phyloP scores from a whole-genome alignment of 2,888 invertebrate species.

The Phortica okadai region DNA sequence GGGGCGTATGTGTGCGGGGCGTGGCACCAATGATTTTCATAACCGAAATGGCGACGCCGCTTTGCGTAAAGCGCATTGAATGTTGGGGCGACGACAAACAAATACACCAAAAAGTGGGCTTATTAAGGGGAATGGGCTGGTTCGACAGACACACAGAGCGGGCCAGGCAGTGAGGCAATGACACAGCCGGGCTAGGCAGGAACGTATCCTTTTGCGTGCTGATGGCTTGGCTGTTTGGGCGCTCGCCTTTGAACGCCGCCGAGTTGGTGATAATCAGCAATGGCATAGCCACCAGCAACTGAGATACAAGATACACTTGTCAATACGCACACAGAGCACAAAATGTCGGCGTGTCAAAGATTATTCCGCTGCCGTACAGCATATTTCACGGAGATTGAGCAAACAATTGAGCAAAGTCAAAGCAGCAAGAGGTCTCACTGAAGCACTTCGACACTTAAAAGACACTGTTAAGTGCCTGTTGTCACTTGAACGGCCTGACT shows the following conservation, averaged over 20 bases:
- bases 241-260: constrained; percentile 49
- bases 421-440: background rate
- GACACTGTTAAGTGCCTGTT: no score
- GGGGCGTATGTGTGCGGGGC: constrained; percentile 24
- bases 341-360: constrained; percentile 39
- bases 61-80: constrained; percentile 51
- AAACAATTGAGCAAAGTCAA: constrained; percentile 42
- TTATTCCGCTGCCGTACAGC: background rate
- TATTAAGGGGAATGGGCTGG: background rate
- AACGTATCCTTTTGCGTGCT: background rate
- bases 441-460: background rate
- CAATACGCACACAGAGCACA: constrained; percentile 35
- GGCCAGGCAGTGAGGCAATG: background rate
- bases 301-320: constrained; percentile 21
- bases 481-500: background rate
- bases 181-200: background rate
- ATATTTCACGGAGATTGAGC: background rate
- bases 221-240: constrained; percentile 9
- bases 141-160: background rate
- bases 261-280: no score
- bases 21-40: constrained; percentile 64
- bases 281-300: no score
- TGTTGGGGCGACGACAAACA: constrained; percentile 47
- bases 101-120: constrained; percentile 17
- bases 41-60: constrained; percentile 57